These are phyloP conservation scores for Ictalurus punctatus DNA, from an alignment of 2,113 vertebrate genomes.

Conservation along the genomic window DNA sequence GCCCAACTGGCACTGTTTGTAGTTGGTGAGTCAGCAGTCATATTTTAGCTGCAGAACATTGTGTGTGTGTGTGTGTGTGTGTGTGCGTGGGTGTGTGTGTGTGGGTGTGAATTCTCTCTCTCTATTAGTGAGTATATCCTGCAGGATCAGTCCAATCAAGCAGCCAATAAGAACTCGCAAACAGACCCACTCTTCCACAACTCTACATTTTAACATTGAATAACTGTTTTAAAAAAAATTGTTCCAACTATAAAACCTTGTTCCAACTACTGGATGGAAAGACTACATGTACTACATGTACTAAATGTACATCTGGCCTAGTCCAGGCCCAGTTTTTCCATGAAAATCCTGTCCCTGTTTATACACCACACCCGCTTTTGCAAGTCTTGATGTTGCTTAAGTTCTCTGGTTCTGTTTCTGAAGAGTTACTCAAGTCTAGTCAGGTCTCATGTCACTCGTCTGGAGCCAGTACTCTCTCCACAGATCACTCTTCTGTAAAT, in stretches of 20 bases:
- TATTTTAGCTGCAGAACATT: constrained; percentile 38
- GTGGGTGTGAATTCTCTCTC: not conserved
- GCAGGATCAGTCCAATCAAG: constrained; percentile 5
- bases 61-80: constrained; percentile 43
- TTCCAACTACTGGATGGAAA: not conserved
- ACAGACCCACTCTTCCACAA: not conserved
- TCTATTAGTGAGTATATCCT: constrained; percentile 30
- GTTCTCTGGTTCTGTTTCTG: constrained; percentile 42
- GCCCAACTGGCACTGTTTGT: constrained; percentile 64
- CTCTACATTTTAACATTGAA: not conserved
- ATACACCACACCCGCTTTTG: constrained; percentile 34
- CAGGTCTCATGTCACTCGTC: constrained; percentile 10
- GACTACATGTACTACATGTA: not conserved
- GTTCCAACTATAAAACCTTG: not conserved
- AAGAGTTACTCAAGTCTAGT: constrained; percentile 43
- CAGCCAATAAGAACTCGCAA: constrained; percentile 9
- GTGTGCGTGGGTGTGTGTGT: constrained; percentile 48
- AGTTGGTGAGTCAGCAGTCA: constrained; percentile 62
- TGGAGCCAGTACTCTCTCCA: constrained; percentile 2
- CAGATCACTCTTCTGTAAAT: constrained; percentile 26
- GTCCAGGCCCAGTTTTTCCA: not conserved
- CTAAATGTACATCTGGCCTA: not conserved
- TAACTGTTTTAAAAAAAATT: not conserved
- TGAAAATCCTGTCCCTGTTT: not conserved
- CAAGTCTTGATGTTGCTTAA: constrained; percentile 49